A percentile compares a stretch with the other conserved stretches of the same genome.
These are phyloP conservation scores for Pseudomugil tenellus DNA, from an alignment of 2,797 vertebrate genomes.

Conservation along the genomic window DNA sequence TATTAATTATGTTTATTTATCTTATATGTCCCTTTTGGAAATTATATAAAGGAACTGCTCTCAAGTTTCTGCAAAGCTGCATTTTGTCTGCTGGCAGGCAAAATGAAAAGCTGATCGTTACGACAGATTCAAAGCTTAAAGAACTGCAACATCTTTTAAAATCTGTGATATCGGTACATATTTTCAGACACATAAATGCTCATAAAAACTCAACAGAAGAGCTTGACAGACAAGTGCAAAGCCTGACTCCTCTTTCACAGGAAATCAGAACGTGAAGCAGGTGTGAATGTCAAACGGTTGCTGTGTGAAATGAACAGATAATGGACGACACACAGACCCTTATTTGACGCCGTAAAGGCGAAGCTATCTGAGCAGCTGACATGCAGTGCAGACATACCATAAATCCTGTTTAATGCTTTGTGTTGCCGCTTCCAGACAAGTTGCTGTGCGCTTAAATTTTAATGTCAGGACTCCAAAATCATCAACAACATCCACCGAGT, in stretches of 20 bases:
- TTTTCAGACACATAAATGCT: constrained; percentile 5
- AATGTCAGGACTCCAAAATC: constrained; percentile 5
- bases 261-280: background rate
- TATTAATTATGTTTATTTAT: too few relatives aligned
- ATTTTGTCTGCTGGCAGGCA: too few relatives aligned
- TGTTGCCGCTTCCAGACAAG: background rate
- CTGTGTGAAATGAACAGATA: background rate
- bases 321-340: background rate
- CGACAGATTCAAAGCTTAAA: background rate
- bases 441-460: background rate
- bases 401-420: background rate
- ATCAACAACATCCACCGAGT: background rate
- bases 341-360: background rate
- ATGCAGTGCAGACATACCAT: background rate
- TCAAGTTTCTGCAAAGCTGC: too few relatives aligned
- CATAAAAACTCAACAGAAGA: background rate
- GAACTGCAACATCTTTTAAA: accelerated
- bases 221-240: background rate
- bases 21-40: too few relatives aligned
- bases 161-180: background rate
- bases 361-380: background rate
- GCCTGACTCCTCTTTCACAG: constrained; percentile 4
- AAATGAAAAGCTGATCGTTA: background rate
- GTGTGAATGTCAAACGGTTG: background rate
- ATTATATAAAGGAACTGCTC: too few relatives aligned